Evolutionary conservation across 2,888 invertebrate genomes (phyloP), one percentile per base, ranked within the genome.

Genomic region (Iselma pallidipennis): DNA sequence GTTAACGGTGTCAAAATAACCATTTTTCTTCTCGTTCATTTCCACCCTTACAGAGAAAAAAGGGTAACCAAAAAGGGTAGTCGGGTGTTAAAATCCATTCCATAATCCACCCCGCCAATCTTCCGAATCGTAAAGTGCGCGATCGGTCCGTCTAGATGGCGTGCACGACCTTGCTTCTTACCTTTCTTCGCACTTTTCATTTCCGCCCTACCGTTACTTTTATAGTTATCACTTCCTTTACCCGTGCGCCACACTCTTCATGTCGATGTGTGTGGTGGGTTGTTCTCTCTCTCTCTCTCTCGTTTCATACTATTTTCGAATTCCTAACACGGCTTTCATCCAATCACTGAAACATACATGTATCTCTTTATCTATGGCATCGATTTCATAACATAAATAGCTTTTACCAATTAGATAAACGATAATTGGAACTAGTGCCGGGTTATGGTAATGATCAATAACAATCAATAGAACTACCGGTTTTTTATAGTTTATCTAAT

Each of bases 131-230:
- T 76, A 75, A 76, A 75, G 71, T 73, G 72, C 70, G 72, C 71
- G 70, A 74, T 74, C 71, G 73, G 74, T 70, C 74, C 74, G 77
- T 79, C 78, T 78, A 74, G 78, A 79, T 79, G 78, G 76, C 78
- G 75, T 71, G 71, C 75, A 71, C 77, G 77, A 77, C 77, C 79
- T 78, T 77, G 77, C 76, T 75, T 72, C 74, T 74, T 74, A 74
- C 73, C 80, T 78, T 77, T 77, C 77, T 78, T 77, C 76, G 75
- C 78, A 77, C 77, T 78, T 78, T 78, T 79, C 78, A 79, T 79
- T 79, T 80, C 79, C 78, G 72, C 74, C 71, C 76, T 72, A 71
- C 75, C 77, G 76, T 78, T 78, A 76, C 78, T 78, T 78, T 80
- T 80, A 79, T 78, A 76, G 78, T 78, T 78, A 79, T 79, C 76